Base-by-base conservation (phyloP, 2,888 invertebrate species). In the Villa cingulata region DNA sequence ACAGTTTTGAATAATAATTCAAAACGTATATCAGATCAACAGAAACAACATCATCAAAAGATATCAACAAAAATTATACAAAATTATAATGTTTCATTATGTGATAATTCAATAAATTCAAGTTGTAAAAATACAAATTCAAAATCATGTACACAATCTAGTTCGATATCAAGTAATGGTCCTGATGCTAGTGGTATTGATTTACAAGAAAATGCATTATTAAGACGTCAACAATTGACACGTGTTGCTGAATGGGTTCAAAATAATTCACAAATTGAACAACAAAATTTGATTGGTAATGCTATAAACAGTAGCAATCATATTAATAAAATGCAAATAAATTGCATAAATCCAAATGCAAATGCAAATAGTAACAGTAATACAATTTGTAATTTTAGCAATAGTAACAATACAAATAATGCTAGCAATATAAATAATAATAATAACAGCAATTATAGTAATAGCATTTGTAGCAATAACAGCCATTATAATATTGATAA, bases 201-300 rank as follows among this genome's bases (percentile, higher is more conserved):
- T 49, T 59, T 66, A 14, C 66, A 68, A 53, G 70, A 69, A 55
- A 68, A 62, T 34, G 75, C 76, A 2, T 57, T 77, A 53, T 56
- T 78, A 48, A 73, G 78, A 46, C 74, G 78, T 20, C 78, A 78
- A 52, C 81, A 82, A 51, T 59, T 82, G 53, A 76, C 78, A 18
- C 71, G 82, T 55, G 84, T 86, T 14, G 84, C 83, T 1, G 83
- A 86, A 57, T 85, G 85, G 85, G 82, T 86, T 18, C 79, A 82
- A 62, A 78, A 76, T 55, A 81, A 78, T 57, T 64, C 72, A 2
- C 70, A 72, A 43, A 63, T 76, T 59, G 73, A 72, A 62, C 45
- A 53, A 47, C 48, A 48, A 17, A 43, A 46, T 15, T 53, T 52
- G 37, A 46, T 49, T 20, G 44, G 46, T 14, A 43, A 16, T 14